A percentile compares a stretch with the other conserved stretches of the same genome.
phyloP scores from a whole-genome alignment of 2,888 invertebrate species.

The Trichogramma evanescens region DNA sequence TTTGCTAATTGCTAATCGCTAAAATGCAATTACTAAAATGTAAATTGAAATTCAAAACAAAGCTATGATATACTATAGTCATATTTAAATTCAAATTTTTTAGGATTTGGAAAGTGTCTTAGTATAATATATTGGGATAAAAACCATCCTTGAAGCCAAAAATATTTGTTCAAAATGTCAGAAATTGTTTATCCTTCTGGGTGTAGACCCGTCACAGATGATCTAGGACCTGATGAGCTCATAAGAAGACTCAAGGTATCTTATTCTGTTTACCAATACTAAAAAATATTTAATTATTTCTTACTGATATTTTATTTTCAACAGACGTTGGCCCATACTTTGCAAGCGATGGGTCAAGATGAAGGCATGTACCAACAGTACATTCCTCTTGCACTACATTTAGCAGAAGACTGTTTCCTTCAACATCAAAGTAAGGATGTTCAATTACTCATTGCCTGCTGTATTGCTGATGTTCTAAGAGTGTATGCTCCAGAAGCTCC shows the following conservation, averaged over 20 bases:
- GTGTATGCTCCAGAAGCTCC: conserved; percentile 98
- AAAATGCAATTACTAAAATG: background rate
- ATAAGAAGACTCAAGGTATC: conserved; percentile 85
- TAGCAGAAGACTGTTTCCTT: conserved; percentile 89
- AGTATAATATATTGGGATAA: conserved; percentile 29
- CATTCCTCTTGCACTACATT: conserved; percentile 83
- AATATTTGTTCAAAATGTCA: conserved; percentile 56
- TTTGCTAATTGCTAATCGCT: background rate
- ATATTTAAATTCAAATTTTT: conserved; percentile 23
- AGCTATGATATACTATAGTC: background rate
- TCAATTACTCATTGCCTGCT: conserved; percentile 89
- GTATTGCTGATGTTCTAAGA: conserved; percentile 91
- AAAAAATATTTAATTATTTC: background rate
- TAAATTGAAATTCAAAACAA: background rate
- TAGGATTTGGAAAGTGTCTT: conserved; percentile 46
- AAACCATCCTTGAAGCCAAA: background rate
- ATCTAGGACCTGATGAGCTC: conserved; percentile 91
- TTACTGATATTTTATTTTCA: conserved; percentile 10
- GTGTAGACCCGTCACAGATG: conserved; percentile 90
- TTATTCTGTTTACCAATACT: background rate
- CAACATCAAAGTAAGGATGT: conserved; percentile 87
- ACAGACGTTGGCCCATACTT: conserved; percentile 83
- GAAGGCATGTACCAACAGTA: conserved; percentile 89
- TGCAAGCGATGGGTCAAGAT: conserved; percentile 95
- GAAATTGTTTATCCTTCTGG: conserved; percentile 91